Evolutionary conservation across 2,113 vertebrate genomes (phyloP).

Genomic region (Cavia porcellus): DNA sequence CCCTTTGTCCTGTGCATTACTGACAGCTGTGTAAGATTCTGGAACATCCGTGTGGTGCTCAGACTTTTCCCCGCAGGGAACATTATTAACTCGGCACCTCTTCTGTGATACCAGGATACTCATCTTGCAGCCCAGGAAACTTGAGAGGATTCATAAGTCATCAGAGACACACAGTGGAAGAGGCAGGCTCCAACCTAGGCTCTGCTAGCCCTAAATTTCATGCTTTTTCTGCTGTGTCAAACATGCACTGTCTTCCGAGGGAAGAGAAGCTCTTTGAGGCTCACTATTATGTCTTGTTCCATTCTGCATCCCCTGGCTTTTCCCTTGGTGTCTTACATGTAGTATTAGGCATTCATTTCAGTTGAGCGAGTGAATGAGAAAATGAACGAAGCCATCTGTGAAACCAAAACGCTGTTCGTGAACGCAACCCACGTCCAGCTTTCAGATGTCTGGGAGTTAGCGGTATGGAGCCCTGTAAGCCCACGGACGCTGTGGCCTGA

Average conservation of each 20-base stretch:
- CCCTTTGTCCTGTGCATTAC: neutral
- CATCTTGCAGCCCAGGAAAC: neutral
- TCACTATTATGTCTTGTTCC: neutral
- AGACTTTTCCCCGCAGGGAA: neutral
- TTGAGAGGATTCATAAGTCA: neutral
- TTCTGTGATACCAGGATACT: neutral
- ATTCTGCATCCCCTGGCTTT: neutral
- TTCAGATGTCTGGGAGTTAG: neutral
- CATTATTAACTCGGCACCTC: neutral
- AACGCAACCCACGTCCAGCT: neutral
- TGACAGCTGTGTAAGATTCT: neutral
- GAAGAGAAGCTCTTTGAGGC: neutral
- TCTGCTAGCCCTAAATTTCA: neutral
- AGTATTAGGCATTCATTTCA: neutral
- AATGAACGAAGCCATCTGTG: neutral
- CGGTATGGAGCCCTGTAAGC: neutral
- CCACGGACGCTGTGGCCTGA: neutral
- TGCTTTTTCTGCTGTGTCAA: neutral
- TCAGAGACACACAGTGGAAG: neutral
- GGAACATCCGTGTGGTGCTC: fast-evolving
- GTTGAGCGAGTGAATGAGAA: neutral
- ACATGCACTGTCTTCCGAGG: fast-evolving
- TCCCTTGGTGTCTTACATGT: neutral
- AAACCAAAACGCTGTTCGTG: neutral
- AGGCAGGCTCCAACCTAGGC: neutral